A percentile compares a stretch with the other conserved stretches of the same genome.
phyloP scores from a whole-genome alignment of 1,140 invertebrate genomes.

The Druon quercuslanigerum region DNA sequence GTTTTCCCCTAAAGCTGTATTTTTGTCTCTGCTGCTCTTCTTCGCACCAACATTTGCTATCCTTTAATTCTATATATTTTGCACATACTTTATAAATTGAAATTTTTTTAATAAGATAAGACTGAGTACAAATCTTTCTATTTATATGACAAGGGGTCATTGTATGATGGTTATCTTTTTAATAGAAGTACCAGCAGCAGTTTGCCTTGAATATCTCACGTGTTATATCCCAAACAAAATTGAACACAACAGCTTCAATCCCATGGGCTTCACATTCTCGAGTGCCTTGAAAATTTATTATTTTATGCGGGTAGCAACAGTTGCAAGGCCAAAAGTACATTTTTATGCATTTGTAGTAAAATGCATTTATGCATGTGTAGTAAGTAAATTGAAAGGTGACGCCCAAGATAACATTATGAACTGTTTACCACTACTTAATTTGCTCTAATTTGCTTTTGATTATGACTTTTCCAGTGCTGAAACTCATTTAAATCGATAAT shows the following conservation, averaged over 20 bases:
- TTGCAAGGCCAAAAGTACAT: slow-evolving; percentile 21
- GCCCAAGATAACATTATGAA: not conserved
- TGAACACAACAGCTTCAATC: no score
- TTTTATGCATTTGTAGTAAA: not conserved
- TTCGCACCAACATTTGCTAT: no score
- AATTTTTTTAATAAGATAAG: not conserved
- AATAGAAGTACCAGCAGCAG: not conserved
- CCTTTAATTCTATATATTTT: no score
- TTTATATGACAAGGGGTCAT: slow-evolving; percentile 5
- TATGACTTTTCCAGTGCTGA: no score
- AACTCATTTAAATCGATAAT: no score
- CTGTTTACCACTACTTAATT: no score
- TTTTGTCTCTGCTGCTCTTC: no score
- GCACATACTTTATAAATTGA: no score
- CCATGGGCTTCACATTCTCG: not conserved
- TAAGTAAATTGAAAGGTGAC: not conserved
- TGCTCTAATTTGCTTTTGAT: no score
- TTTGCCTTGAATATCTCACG: slow-evolving; percentile 10
- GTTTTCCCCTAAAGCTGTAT: no score
- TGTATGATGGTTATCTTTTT: not conserved
- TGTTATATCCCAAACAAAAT: not conserved
- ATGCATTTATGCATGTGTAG: no score
- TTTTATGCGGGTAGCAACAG: slow-evolving; percentile 18
- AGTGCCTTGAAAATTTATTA: not conserved
- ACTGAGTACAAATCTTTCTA: not conserved